Evolutionary conservation across 2,888 invertebrate genomes (phyloP), one percentile per base, ranked within the genome.

Genomic region (Nudaria mundana): DNA sequence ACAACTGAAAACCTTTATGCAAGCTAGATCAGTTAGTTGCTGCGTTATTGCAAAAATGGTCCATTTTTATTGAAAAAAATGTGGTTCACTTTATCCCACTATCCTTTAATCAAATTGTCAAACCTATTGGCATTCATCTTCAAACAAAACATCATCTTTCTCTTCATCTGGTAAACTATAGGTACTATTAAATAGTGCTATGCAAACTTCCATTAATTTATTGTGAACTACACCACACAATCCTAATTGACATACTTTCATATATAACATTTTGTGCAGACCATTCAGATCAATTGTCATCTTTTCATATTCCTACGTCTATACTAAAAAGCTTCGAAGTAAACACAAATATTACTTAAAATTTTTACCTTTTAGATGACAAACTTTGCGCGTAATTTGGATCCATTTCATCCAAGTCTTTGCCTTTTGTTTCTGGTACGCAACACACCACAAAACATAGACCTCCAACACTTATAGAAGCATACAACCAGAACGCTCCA

Each of bases 361-460:
- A 40, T 16, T 45, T 63, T 73, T 86, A 88, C 69, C 86, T 80
- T 45, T 87, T 88, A 6, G 84, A 84, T 1, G 86, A 87, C 7
- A 88, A 60, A 69, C 76, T 88, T 50, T 81, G 85, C 23, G 91
- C 91, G 61, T 91, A 91, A 64, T 92, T 92, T 20, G 93, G 92
- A 69, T 94, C 94, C 92, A 97, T 96, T 78, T 97, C 96, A 71
- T 96, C 96, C 60, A 97, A 86, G 70, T 96, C 95, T 58, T 94
- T 94, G 0, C 97, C 97, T 76, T 95, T 97, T 3, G 97, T 97
- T 83, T 97, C 97, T 0, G 97, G 97, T 5, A 97, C 95, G 71
- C 93, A 94, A 66, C 94, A 93, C 2, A 94, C 94, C 1, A 97
- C 94, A 76, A 97, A 97, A 71, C 95, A 93, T 7, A 96, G 85